These are phyloP conservation scores for Plebejus anna DNA, from an alignment of 2,888 invertebrate species.

Conservation along the genomic window DNA sequence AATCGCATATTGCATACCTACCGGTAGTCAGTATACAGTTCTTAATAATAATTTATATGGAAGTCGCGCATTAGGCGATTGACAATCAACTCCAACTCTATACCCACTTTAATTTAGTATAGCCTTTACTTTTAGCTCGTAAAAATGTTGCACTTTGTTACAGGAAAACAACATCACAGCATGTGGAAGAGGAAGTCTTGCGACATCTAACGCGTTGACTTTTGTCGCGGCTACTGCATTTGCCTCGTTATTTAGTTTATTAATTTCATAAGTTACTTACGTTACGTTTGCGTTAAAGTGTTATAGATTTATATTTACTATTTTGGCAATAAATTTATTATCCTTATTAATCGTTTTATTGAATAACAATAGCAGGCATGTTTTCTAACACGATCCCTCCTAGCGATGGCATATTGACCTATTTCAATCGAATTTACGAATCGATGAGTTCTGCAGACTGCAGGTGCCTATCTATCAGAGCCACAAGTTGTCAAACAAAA, in stretches of 20 bases:
- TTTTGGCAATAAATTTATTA: conserved; percentile 68
- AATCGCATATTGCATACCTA: too few species aligned
- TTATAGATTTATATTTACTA: conserved; percentile 68
- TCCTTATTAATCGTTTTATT: conserved; percentile 44
- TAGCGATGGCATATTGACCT: conserved; percentile 56
- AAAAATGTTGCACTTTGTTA: conserved; percentile 32
- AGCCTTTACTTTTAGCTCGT: not conserved
- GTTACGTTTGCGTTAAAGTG: conserved; percentile 17
- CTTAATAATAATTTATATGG: too few species aligned
- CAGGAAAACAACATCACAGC: conserved; percentile 67
- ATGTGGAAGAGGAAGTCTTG: conserved; percentile 59
- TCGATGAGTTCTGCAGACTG: conserved; percentile 60
- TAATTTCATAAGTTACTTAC: conserved; percentile 41
- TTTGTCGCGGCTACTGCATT: conserved; percentile 45
- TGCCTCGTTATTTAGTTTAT: conserved; percentile 41
- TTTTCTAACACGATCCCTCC: not conserved
- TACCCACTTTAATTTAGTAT: too few species aligned
- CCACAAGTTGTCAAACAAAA: conserved; percentile 43
- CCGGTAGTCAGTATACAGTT: too few species aligned
- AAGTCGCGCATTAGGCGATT: too few species aligned
- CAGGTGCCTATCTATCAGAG: conserved; percentile 48
- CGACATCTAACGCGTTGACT: conserved; percentile 45
- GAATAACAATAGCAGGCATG: not conserved
- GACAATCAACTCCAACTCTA: too few species aligned
- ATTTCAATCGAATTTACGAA: conserved; percentile 51